Evolutionary conservation across 1,140 invertebrate genomes (phyloP).

Genomic region (Drosophila nigromelanica): DNA sequence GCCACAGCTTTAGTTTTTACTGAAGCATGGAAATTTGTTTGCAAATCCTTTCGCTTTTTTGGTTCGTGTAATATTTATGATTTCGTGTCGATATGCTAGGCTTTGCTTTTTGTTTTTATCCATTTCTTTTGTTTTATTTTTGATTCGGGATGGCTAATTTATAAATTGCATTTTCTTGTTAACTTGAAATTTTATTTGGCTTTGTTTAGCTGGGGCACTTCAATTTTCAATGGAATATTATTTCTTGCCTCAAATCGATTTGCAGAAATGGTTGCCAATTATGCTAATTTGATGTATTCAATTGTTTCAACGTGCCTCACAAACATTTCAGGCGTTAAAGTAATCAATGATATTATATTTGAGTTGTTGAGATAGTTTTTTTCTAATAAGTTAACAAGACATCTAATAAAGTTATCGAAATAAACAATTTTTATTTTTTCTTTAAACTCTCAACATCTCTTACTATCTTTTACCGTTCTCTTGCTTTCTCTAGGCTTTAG

Average conservation of each 20-base stretch:
- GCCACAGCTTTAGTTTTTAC: conserved; percentile 55
- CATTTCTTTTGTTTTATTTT: conserved; percentile 21
- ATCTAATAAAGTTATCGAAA: too few species aligned
- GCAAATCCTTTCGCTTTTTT: conserved; percentile 67
- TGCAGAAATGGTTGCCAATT: conserved; percentile 22
- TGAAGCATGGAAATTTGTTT: conserved; percentile 74
- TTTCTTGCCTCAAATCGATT: conserved; percentile 28
- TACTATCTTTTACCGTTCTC: too few species aligned
- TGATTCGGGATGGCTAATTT: conserved; percentile 59
- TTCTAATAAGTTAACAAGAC: too few species aligned
- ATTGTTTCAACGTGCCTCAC: too few species aligned
- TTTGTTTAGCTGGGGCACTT: conserved; percentile 9
- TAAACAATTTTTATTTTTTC: too few species aligned
- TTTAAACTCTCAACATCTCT: too few species aligned
- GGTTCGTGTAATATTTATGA: conserved; percentile 71
- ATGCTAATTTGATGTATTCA: conserved; percentile 31
- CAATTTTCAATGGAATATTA: conserved; percentile 14
- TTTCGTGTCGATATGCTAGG: conserved; percentile 42
- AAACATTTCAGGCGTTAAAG: neutral
- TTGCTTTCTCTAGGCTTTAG: neutral
- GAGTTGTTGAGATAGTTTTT: too few species aligned
- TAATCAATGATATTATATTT: conserved; percentile 1
- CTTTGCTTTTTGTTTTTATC: conserved; percentile 16
- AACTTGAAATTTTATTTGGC: conserved; percentile 50
- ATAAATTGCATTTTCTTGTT: conserved; percentile 70